Evolutionary conservation across 2,888 invertebrate genomes (phyloP), one percentile per base, ranked within the genome.

Genomic region (Drosophila histrio): DNA sequence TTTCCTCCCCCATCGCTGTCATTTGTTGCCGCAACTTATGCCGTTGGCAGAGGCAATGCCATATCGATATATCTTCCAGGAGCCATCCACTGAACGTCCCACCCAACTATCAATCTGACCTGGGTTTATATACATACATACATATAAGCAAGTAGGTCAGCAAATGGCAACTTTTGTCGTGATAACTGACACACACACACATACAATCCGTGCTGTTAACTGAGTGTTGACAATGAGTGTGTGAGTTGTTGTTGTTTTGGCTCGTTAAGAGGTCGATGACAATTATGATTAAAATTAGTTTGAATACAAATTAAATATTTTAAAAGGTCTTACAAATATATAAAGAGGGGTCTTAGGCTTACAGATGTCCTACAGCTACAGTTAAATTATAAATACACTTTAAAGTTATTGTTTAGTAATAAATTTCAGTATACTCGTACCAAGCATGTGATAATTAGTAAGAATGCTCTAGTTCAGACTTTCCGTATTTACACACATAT

Each of bases 81-180:
- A 54, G 13, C 22, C 26, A 26, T 38, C 52, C n/a, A 22, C 24
- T 39, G 22, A 34, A 49, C 50, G 36, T 49, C 22, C 13, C 50
- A 17, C 36, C 36, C 34, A 17, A 19, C 63, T 66, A 66, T 66
- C 61, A 79, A 79, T 75, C 56, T 61, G 76, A 44, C 63, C 63
- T 22, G 39, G 6, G 19, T 30, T 32, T 65, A 9, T n/a, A n/a
- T 21, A 8, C 8, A 22, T 3, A 22, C 17, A 28, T 28, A 32
- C 32, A 32, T 13, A 43, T 44, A 80, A 74, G 82, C 39, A 78
- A 70, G 77, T 80, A 83, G 83, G 87, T 80, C 77, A 73, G 26
- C 43, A 46, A 47, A 38, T 17, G 50, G 32, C 32, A 59, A 49
- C 47, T 30, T 36, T 41, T 47, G 38, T 49, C 56, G 28, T 21